phyloP scores from a whole-genome alignment of 1,140 invertebrate species.

The Pinna nobilis region DNA sequence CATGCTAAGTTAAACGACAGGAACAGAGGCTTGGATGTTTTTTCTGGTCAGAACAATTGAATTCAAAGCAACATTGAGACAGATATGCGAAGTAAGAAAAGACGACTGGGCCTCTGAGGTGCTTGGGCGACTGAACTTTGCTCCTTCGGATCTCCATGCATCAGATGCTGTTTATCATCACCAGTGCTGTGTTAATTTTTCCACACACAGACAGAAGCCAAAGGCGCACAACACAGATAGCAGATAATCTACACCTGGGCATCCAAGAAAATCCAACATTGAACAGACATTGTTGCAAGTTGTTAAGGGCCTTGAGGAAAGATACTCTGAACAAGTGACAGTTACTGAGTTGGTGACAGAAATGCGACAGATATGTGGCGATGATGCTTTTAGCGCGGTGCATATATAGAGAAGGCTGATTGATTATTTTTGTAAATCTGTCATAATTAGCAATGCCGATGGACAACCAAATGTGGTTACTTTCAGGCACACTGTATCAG shows the following conservation, averaged over 20 bases:
- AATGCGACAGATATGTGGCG: slow-evolving; percentile 39
- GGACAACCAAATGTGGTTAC: slow-evolving; percentile 40
- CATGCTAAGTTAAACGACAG: slow-evolving; percentile 4
- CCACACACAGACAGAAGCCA: slow-evolving; percentile 25
- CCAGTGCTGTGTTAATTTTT: slow-evolving; percentile 39
- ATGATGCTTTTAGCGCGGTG: slow-evolving; percentile 24
- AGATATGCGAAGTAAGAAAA: slow-evolving; percentile 24
- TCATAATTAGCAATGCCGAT: slow-evolving; percentile 41
- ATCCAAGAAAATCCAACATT: background rate
- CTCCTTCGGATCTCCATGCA: slow-evolving; percentile 37
- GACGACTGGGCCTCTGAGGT: slow-evolving; percentile 39
- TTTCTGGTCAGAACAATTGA: slow-evolving; percentile 40
- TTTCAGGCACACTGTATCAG: slow-evolving; percentile 19
- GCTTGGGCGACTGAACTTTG: slow-evolving; percentile 9
- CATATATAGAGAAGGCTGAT: slow-evolving; percentile 43
- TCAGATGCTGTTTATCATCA: slow-evolving; percentile 44
- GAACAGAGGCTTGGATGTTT: slow-evolving; percentile 27
- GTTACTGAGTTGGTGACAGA: slow-evolving; percentile 39
- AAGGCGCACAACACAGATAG: background rate
- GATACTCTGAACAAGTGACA: slow-evolving; percentile 42
- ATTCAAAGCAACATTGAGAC: slow-evolving; percentile 8
- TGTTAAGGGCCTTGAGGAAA: slow-evolving; percentile 26
- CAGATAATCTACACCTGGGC: background rate
- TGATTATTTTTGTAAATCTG: slow-evolving; percentile 38
- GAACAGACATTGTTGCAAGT: slow-evolving; percentile 30